Evolutionary conservation across 1,140 invertebrate genomes (phyloP).

Genomic region (Sarcophaga peregrina): DNA sequence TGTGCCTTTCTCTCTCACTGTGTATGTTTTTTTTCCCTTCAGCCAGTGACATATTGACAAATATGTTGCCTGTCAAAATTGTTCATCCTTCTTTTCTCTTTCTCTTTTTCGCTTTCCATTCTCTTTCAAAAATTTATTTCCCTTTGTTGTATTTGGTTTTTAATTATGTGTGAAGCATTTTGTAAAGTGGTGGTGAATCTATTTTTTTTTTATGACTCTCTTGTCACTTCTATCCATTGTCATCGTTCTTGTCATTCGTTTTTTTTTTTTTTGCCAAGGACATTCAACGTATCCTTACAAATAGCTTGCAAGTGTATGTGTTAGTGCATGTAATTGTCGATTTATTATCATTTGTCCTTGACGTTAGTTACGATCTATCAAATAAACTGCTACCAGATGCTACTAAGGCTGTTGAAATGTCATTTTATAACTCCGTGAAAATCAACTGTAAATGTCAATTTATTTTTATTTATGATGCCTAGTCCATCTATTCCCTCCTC

Average conservation of each 20-base stretch:
- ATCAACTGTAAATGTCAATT: conserved; percentile 17
- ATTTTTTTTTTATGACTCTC: not conserved
- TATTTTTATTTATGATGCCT: conserved; percentile 18
- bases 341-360: conserved; percentile 37
- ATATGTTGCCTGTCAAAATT: conserved; percentile 31
- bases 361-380: not conserved
- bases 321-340: conserved; percentile 31
- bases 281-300: conserved; percentile 4
- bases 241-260: not conserved
- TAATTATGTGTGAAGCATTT: conserved; percentile 38
- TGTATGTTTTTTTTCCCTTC: not conserved
- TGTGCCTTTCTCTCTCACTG: not conserved
- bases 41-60: conserved; percentile 33
- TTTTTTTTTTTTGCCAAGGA: too few relatives aligned
- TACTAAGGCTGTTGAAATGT: conserved; percentile 1
- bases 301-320: not conserved
- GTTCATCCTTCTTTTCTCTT: not conserved
- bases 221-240: not conserved
- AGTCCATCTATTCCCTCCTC: not conserved
- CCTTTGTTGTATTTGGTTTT: conserved; percentile 30
- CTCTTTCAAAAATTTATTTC: not conserved
- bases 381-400: conserved; percentile 24
- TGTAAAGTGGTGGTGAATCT: conserved; percentile 28
- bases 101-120: not conserved
- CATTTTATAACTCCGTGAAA: conserved; percentile 27